These are phyloP conservation scores for Smittia aterrima DNA, from an alignment of 2,888 invertebrate species.

Conservation along the genomic window DNA sequence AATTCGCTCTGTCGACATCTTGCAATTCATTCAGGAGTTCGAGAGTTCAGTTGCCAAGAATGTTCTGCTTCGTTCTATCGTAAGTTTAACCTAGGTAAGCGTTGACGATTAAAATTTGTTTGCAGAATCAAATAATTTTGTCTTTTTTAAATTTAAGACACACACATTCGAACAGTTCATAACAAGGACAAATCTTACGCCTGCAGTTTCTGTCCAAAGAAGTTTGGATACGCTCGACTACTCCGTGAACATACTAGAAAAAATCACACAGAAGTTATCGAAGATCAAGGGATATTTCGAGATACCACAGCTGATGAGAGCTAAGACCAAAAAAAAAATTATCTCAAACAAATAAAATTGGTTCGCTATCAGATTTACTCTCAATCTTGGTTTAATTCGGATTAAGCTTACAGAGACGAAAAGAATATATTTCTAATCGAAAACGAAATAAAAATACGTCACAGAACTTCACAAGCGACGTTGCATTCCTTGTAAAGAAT, in stretches of 20 bases:
- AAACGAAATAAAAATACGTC: no score
- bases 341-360: background rate
- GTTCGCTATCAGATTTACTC: no score
- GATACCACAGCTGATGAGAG: no score
- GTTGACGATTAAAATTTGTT: background rate
- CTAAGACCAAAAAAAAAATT: background rate
- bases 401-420: no score
- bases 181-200: background rate
- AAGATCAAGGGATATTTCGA: background rate
- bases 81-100: constrained; percentile 9
- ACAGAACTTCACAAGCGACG: no score
- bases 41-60: background rate
- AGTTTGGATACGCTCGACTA: constrained; percentile 14
- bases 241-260: constrained; percentile 3
- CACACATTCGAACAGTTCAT: constrained; percentile 24
- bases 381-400: no score
- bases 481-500: no score
- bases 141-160: background rate
- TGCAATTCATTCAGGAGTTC: constrained; percentile 17
- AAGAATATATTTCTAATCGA: no score
- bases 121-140: background rate
- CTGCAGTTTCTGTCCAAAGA: background rate
- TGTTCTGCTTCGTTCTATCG: constrained; percentile 8
- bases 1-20: constrained; percentile 27
- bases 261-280: background rate